Percentiles rank a stretch among this genome's conserved stretches.
Evolutionary conservation across 92 coral and sea anemone genomes (phyloP).

Genomic region (Pocillopora grandis): DNA sequence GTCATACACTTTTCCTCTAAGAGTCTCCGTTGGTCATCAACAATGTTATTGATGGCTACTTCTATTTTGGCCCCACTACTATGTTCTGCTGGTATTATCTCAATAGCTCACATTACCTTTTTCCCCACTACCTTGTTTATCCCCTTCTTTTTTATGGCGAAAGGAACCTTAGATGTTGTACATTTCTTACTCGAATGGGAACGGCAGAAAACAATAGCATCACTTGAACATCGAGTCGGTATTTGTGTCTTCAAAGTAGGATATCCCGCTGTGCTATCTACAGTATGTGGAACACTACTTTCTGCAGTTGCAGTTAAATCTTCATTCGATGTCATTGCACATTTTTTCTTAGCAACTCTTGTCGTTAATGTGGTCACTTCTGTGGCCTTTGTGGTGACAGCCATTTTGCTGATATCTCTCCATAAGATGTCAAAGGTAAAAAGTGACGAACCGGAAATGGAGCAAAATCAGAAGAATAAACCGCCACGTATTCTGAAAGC

Average conservation of each 20-base stretch:
- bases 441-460: background rate
- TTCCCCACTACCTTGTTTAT: constrained; percentile 32
- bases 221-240: constrained; percentile 33
- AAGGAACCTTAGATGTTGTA: constrained; percentile 31
- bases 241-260: constrained; percentile 48
- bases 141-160: constrained; percentile 44
- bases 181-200: constrained; percentile 37
- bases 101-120: constrained; percentile 20
- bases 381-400: background rate
- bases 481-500: background rate
- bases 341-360: constrained; percentile 28
- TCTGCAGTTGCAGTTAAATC: constrained; percentile 45
- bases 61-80: constrained; percentile 5
- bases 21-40: background rate
- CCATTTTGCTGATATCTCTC: background rate
- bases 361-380: constrained; percentile 4
- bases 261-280: constrained; percentile 16
- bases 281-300: constrained; percentile 36
- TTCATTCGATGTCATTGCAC: constrained; percentile 47
- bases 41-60: background rate
- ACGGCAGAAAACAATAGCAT: constrained; percentile 5
- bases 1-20: background rate
- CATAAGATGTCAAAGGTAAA: background rate
- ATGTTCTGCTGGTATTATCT: constrained; percentile 31
- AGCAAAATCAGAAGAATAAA: background rate